A percentile compares a stretch with the other conserved stretches of the same genome.
Conservation (phyloP, 1,140 invertebrate species). For the Ctenoplectra terminalis region DNA sequence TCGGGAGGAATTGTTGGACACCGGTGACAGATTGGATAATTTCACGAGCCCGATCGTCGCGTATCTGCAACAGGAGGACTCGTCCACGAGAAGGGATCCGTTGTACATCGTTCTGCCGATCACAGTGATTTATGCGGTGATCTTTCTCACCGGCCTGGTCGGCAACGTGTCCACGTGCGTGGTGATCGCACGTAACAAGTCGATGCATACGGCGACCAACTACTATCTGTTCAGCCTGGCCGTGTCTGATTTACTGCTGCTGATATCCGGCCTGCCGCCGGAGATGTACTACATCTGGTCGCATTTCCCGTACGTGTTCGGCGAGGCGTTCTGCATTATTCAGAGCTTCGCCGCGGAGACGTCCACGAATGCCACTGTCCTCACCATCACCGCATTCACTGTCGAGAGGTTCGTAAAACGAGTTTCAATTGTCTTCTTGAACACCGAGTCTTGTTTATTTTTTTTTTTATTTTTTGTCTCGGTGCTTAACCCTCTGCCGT, state of each 20-base stretch:
- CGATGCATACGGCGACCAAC: slow-evolving; percentile 95
- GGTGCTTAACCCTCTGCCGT: too few relatives aligned
- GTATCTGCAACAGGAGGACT: slow-evolving; percentile 52
- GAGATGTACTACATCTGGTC: slow-evolving; percentile 95
- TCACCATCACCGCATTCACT: slow-evolving; percentile 97
- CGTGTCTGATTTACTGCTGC: slow-evolving; percentile 94
- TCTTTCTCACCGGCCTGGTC: slow-evolving; percentile 93
- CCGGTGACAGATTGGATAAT: slow-evolving; percentile 56
- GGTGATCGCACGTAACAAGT: slow-evolving; percentile 94
- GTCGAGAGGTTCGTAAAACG: slow-evolving; percentile 85
- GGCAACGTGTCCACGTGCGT: slow-evolving; percentile 96
- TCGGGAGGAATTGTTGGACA: not conserved
- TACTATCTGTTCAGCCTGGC: slow-evolving; percentile 97
- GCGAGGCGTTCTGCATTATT: slow-evolving; percentile 92
- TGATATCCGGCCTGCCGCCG: slow-evolving; percentile 91
- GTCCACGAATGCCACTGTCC: slow-evolving; percentile 95
- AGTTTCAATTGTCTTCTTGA: slow-evolving; percentile 12
- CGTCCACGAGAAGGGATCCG: slow-evolving; percentile 84
- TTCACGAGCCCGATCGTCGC: slow-evolving; percentile 61
- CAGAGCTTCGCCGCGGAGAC: slow-evolving; percentile 93
- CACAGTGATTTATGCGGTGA: slow-evolving; percentile 90
- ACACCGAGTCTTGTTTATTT: too few relatives aligned
- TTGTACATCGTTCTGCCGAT: slow-evolving; percentile 90
- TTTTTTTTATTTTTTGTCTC: not conserved
- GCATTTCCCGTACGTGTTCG: slow-evolving; percentile 94